Conservation (phyloP, 2,113 vertebrate species). For the Anhinga anhinga region DNA sequence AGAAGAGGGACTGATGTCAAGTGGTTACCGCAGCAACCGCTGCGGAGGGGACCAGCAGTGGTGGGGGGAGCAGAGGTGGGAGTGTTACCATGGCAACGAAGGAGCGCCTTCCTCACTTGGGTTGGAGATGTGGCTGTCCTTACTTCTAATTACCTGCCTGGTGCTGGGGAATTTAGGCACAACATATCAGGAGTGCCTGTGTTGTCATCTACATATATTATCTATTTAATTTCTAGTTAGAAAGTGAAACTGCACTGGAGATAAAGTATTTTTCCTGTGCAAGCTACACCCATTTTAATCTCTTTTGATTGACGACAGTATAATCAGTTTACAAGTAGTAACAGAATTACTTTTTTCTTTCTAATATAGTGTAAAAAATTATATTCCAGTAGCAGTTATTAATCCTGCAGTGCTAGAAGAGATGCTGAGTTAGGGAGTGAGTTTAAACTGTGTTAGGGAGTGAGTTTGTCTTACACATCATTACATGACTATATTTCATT, state of each 20-base stretch:
- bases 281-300: not conserved
- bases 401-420: not conserved
- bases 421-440: not conserved
- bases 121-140: not conserved
- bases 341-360: not conserved
- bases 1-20: not conserved
- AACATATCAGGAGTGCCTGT: not conserved
- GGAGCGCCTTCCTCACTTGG: not conserved
- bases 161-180: not conserved
- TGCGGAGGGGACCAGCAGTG: not conserved
- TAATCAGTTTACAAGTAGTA: not conserved
- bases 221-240: not conserved
- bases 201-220: not conserved
- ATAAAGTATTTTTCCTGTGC: not conserved
- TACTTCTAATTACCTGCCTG: not conserved
- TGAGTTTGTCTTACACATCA: not conserved
- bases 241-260: not conserved
- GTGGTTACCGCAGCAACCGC: conserved; percentile 41
- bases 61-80: not conserved
- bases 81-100: conserved; percentile 37
- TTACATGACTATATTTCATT: not conserved
- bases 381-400: not conserved
- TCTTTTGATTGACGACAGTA: not conserved
- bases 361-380: not conserved
- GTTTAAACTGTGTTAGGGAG: not conserved